Evolutionary conservation across 1,140 invertebrate species (phyloP), one percentile per base, ranked within the genome.

Genomic region (Drosophila orena): DNA sequence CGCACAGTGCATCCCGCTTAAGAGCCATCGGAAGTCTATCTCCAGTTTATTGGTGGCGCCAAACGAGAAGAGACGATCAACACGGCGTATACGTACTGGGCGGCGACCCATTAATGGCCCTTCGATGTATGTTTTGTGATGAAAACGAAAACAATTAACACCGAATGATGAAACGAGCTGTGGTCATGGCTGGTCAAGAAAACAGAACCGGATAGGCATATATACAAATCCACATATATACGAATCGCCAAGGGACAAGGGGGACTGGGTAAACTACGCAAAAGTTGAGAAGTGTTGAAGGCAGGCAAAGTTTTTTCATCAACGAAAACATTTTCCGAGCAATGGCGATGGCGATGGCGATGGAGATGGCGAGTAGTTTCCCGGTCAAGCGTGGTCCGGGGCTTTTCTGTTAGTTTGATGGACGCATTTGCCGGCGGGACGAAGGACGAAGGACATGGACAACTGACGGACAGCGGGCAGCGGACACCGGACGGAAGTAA

Each of bases 111-210:
- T 88, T 89, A 90, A 77, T 73, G 76, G 66, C 49, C 66, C 47
- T 77, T 77, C 84, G 72, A 88, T 89, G 89, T 79, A 70, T 84
- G 79, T 89, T 79, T 79, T 89, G 76, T 73, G 84, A 83, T 88
- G 79, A 72, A 78, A 89, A 89, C 79, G 84, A 89, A 89, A 89
- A 89, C 84, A 89, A 89, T 89, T 89, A 89, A 89, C 84, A 90
- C 80, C 69, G 69, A 90, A 84, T 84, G 85, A 83, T 84, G 75
- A 79, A 81, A 81, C 68, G 83, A 81, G 53, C 61, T 56, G 47
- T 79, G 69, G 79, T 54, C 70, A 61, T 65, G 55, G 42, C 44
- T 47, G 53, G 61, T 43, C 50, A 49, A 20, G 42, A 57, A 12
- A 40, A 57, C 24, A 43, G 30, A 44, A 53, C 17, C 17, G n/a